Evolutionary conservation across 1,140 invertebrate species (phyloP).

Genomic region (Nixonia krombeini): DNA sequence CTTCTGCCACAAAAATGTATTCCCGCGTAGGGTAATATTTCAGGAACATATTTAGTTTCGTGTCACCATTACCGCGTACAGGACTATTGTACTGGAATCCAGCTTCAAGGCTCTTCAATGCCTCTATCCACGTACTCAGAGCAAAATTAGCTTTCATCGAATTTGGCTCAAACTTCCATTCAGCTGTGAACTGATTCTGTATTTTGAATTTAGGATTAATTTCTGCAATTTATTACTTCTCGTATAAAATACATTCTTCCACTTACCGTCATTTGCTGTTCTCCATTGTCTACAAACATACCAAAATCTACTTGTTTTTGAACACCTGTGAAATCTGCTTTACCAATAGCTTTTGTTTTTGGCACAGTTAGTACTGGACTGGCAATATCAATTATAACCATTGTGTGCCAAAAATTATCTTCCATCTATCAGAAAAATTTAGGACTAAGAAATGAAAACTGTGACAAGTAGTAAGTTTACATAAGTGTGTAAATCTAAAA

Average conservation of each 20-base stretch:
- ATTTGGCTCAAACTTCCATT: slow-evolving; percentile 70
- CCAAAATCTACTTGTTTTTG: slow-evolving; percentile 73
- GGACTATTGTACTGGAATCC: slow-evolving; percentile 67
- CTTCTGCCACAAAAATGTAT: slow-evolving; percentile 49
- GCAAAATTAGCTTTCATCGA: slow-evolving; percentile 66
- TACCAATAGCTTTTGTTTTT: slow-evolving; percentile 74
- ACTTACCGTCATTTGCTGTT: slow-evolving; percentile 40
- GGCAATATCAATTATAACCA: slow-evolving; percentile 73
- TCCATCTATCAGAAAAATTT: slow-evolving; percentile 68
- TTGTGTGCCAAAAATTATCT: slow-evolving; percentile 75
- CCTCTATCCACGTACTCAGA: slow-evolving; percentile 72
- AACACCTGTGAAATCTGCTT: slow-evolving; percentile 77
- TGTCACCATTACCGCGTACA: slow-evolving; percentile 40
- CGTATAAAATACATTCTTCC: not conserved
- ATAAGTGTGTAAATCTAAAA: no score
- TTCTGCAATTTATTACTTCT: not conserved
- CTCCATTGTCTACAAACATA: slow-evolving; percentile 40
- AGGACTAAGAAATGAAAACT: no score
- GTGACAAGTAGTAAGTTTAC: no score
- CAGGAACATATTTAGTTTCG: slow-evolving; percentile 36
- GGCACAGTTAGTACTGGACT: slow-evolving; percentile 77
- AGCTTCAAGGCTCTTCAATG: slow-evolving; percentile 68
- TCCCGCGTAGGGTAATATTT: slow-evolving; percentile 42
- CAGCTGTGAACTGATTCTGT: slow-evolving; percentile 68
- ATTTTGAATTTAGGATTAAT: slow-evolving; percentile 14